A percentile compares a stretch with the other conserved stretches of the same genome.
Evolutionary conservation across 2,888 invertebrate genomes (phyloP).

Genomic region (Chesias legatella): DNA sequence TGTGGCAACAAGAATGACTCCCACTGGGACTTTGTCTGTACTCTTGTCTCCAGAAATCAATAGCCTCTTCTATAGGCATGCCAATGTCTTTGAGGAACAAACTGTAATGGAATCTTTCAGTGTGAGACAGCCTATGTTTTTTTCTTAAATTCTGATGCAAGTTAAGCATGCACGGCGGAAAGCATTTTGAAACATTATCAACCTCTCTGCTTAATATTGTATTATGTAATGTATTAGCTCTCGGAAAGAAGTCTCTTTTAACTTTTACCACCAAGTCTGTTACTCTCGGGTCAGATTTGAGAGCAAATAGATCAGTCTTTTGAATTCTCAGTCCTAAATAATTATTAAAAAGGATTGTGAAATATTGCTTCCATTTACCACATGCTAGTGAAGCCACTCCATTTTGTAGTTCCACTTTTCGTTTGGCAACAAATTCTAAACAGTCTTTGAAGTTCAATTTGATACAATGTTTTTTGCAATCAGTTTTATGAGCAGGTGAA

Average conservation of each 20-base stretch:
- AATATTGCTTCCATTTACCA: slow-evolving; percentile 75
- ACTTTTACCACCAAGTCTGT: slow-evolving; percentile 50
- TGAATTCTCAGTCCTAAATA: slow-evolving; percentile 58
- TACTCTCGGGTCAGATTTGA: slow-evolving; percentile 60
- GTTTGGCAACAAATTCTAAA: slow-evolving; percentile 70
- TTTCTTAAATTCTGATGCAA: slow-evolving; percentile 75
- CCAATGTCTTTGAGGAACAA: slow-evolving; percentile 87
- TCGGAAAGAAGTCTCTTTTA: slow-evolving; percentile 34
- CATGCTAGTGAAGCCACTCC: slow-evolving; percentile 79
- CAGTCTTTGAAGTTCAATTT: slow-evolving; percentile 79
- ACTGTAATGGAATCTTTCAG: slow-evolving; percentile 83
- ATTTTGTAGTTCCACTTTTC: slow-evolving; percentile 71
- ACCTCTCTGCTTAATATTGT: slow-evolving; percentile 58
- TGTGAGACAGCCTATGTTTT: slow-evolving; percentile 83
- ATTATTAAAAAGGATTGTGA: slow-evolving; percentile 67
- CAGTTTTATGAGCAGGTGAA: slow-evolving; percentile 35
- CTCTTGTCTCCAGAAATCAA: slow-evolving; percentile 83
- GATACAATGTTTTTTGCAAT: slow-evolving; percentile 50
- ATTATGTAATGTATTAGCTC: slow-evolving; percentile 27
- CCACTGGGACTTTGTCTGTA: slow-evolving; percentile 76
- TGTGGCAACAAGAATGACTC: slow-evolving; percentile 79
- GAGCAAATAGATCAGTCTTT: slow-evolving; percentile 39
- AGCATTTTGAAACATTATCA: slow-evolving; percentile 56
- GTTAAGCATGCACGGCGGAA: slow-evolving; percentile 85
- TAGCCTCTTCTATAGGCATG: slow-evolving; percentile 82